Evolutionary conservation across 2,888 invertebrate species (phyloP).

Genomic region (Amaurobius ferox): DNA sequence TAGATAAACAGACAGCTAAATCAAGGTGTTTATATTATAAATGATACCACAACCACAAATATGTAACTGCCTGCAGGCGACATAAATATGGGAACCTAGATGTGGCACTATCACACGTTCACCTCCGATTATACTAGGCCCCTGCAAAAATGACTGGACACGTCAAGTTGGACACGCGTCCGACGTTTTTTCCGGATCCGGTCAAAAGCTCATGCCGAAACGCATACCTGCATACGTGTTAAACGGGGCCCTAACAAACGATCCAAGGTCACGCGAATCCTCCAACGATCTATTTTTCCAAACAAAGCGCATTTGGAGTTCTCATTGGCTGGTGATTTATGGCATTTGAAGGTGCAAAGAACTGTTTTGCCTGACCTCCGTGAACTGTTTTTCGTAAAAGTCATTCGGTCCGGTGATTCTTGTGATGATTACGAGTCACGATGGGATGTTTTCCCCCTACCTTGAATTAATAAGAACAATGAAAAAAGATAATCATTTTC

Average conservation of each 20-base stretch:
- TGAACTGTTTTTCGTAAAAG: conserved; percentile 15
- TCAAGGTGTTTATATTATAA: no score
- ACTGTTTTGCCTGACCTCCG: not conserved
- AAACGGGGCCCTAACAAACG: not conserved
- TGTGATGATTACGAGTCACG: not conserved
- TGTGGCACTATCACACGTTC: no score
- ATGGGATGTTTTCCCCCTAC: not conserved
- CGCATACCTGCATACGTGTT: not conserved
- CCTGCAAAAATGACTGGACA: no score
- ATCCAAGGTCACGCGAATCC: not conserved
- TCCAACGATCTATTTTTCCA: not conserved
- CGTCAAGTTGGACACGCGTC: no score
- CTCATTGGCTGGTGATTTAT: conserved; percentile 4
- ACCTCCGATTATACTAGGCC: no score
- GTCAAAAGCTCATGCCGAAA: no score
- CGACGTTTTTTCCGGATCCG: no score
- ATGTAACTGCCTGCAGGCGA: no score
- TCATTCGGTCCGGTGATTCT: conserved; percentile 5
- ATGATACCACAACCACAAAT: no score
- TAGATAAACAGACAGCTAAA: no score
- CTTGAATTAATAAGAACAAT: conserved; percentile 1
- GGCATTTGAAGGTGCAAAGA: conserved; percentile 1
- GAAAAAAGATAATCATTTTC: not conserved
- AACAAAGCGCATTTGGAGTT: conserved; percentile 4
- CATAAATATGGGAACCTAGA: no score